Evolutionary conservation across 2,888 invertebrate genomes (phyloP), one percentile per base, ranked within the genome.

Genomic region (Lochmaea crataegi): DNA sequence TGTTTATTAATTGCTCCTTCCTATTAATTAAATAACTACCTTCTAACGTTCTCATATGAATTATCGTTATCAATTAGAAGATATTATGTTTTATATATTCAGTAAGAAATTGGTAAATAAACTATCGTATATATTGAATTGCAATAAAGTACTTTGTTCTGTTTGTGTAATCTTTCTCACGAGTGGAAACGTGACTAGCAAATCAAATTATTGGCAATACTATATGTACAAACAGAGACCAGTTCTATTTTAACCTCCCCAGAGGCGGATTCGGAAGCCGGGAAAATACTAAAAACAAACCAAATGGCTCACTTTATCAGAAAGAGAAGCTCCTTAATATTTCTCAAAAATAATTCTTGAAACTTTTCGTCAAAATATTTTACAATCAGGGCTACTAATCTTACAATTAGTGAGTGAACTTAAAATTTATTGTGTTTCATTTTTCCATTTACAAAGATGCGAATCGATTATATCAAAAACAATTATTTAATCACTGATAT

Each of bases 101-200:
- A 48, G 2, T 48, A 48, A 11, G 22, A 57, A 22, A 57, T 57
- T 16, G 14, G 10, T 32, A n/a, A 60, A 60, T 38, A 60, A 38
- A 41, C 22, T 3, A 32, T 60, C 11, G 38, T 16, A 60, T n/a
- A n/a, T n/a, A n/a, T n/a, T n/a, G n/a, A n/a, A n/a, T n/a, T n/a
- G n/a, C n/a, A 38, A 38, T 38, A 38, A 60, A 60, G 38, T 18
- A 57, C 56, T 60, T 60, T 14, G 60, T 60, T 60, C 60, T 32
- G 32, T 60, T 60, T 60, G 60, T 60, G 60, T 32, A 60, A 60
- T 57, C 60, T 60, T 32, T 16, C 60, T 38, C 60, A 60, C 60
- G 60, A 51, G 16, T 38, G 45, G 10, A 61, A 53, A 61, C 68
- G 68, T 68, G 68, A 48, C 61, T 48, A 26, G 68, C 45, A 61